These are phyloP conservation scores for Cephus runcator DNA, from an alignment of 2,888 invertebrate genomes.

Conservation along the genomic window DNA sequence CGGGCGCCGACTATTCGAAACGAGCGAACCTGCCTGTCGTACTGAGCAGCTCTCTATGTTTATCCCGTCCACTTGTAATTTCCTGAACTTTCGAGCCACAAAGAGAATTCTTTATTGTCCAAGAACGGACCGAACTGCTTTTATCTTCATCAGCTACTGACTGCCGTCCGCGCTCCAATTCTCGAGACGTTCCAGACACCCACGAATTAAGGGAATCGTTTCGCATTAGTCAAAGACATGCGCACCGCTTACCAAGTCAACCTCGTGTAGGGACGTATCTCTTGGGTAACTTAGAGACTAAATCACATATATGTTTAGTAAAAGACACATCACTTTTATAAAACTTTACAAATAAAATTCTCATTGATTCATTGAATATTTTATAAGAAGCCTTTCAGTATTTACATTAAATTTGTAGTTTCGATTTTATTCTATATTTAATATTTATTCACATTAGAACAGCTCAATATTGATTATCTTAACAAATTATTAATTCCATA, in stretches of 20 bases:
- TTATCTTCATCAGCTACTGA: not conserved
- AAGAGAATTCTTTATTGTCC: not conserved
- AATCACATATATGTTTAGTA: not conserved
- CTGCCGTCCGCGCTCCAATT: not conserved
- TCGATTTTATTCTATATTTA: no score
- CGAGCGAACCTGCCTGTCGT: not conserved
- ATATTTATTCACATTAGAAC: not conserved
- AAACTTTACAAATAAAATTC: not conserved
- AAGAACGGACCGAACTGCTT: not conserved
- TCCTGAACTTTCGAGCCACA: not conserved
- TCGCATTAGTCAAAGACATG: constrained; percentile 16
- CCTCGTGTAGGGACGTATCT: not conserved
- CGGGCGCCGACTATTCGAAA: not conserved
- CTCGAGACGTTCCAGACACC: not conserved
- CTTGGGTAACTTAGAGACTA: not conserved
- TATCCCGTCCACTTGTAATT: not conserved
- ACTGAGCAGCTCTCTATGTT: not conserved
- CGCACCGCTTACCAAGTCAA: constrained; percentile 7
- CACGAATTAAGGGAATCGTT: constrained; percentile 9
- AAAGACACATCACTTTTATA: not conserved
- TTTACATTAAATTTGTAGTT: no score
- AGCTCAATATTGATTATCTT: not conserved
- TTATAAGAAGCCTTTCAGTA: not conserved
- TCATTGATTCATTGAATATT: not conserved
- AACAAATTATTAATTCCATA: not conserved